Conservation (phyloP, 1,140 invertebrate species). For the Tetraneura akinire region DNA sequence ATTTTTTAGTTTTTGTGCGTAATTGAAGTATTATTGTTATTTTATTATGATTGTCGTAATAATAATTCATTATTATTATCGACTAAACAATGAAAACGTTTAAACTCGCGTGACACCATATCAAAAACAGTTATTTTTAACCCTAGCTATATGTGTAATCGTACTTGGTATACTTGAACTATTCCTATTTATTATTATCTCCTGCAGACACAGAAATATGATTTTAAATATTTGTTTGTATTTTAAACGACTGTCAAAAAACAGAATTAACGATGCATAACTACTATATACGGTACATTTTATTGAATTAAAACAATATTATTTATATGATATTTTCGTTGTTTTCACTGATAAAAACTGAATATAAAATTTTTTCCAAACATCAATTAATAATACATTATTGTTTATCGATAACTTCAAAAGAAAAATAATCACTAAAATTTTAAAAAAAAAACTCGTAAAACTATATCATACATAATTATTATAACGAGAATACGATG, state of each 20-base stretch:
- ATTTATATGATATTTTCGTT: too few relatives aligned
- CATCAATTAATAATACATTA: too few relatives aligned
- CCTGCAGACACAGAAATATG: neutral
- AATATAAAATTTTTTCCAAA: too few relatives aligned
- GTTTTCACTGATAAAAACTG: too few relatives aligned
- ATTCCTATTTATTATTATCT: neutral
- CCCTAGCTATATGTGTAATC: too few relatives aligned
- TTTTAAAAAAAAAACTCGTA: too few relatives aligned
- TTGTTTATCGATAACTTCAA: too few relatives aligned
- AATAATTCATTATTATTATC: neutral
- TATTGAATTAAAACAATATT: conserved; percentile 4
- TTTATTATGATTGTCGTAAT: neutral
- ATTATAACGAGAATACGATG: too few relatives aligned
- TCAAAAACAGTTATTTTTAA: conserved; percentile 17
- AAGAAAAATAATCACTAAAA: too few relatives aligned
- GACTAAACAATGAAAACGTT: conserved; percentile 47
- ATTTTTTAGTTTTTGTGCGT: too few relatives aligned
- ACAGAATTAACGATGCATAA: neutral
- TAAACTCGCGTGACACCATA: conserved; percentile 37
- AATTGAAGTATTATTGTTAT: conserved; percentile 17
- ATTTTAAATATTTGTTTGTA: neutral
- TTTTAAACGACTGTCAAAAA: neutral
- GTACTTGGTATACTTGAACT: neutral
- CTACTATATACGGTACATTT: neutral
- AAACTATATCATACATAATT: too few relatives aligned